Conservation (phyloP, 2,888 invertebrate genomes). For the Plebejus anna region DNA sequence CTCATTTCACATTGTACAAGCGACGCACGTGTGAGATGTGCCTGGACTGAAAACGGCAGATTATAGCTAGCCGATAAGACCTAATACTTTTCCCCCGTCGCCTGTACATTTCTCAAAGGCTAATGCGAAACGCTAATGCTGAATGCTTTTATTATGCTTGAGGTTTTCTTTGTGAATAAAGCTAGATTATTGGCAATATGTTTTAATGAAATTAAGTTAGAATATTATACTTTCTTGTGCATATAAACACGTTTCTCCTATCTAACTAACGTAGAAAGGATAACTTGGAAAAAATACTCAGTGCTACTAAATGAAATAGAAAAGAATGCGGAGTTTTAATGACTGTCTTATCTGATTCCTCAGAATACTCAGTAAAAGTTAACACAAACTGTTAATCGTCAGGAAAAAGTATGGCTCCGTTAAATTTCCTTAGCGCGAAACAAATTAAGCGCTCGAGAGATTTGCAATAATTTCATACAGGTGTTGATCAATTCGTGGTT, state of each 20-base stretch:
- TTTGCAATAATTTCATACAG: background rate
- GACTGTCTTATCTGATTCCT: background rate
- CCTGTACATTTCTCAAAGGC: slow-evolving; percentile 8
- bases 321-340: background rate
- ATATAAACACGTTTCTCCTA: background rate
- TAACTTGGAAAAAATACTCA: background rate
- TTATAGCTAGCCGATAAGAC: slow-evolving; percentile 23
- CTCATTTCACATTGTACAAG: slow-evolving; percentile 13
- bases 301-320: background rate
- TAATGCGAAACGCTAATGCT: background rate
- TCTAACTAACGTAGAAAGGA: background rate
- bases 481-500: background rate
- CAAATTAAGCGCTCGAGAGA: background rate
- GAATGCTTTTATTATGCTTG: background rate
- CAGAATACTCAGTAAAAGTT: background rate
- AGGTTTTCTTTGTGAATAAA: background rate
- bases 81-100: slow-evolving; percentile 12
- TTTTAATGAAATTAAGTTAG: background rate
- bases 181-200: background rate
- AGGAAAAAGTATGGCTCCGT: background rate
- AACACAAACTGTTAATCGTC: background rate
- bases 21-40: slow-evolving; percentile 27
- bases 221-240: background rate
- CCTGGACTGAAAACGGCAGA: slow-evolving; percentile 14
- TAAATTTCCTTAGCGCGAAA: background rate